phyloP scores from a whole-genome alignment of 2,113 vertebrate genomes.

The Pseudorectes ferrugineus region DNA sequence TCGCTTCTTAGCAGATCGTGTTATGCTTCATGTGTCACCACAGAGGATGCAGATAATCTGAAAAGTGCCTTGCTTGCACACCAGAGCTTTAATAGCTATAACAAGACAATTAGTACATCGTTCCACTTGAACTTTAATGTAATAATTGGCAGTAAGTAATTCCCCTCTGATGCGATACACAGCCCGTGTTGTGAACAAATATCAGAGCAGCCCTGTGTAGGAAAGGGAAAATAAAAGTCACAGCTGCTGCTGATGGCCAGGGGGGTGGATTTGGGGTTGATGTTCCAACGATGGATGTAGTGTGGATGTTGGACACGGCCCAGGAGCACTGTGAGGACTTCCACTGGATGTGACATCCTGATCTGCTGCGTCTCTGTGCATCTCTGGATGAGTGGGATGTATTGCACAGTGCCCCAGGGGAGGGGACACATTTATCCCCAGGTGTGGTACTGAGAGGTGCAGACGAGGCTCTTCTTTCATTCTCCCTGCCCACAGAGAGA shows the following conservation, averaged over 20 bases:
- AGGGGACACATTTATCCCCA: background rate
- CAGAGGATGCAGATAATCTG: background rate
- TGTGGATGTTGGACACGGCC: background rate
- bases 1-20: background rate
- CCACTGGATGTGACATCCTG: accelerated
- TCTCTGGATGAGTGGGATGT: background rate
- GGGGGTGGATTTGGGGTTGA: background rate
- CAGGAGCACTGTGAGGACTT: background rate
- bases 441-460: background rate
- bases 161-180: background rate
- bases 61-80: constrained; percentile 35
- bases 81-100: constrained; percentile 47
- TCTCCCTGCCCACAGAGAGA: background rate
- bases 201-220: background rate
- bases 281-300: background rate
- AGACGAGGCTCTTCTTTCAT: background rate
- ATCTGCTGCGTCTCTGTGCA: background rate
- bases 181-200: background rate
- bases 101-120: constrained; percentile 53
- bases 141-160: constrained; percentile 34
- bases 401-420: background rate
- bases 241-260: background rate
- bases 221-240: background rate
- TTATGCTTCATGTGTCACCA: background rate
- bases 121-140: constrained; percentile 53